Base-by-base conservation (phyloP, 2,797 vertebrate species). In the Poeciliopsis gracilis region DNA sequence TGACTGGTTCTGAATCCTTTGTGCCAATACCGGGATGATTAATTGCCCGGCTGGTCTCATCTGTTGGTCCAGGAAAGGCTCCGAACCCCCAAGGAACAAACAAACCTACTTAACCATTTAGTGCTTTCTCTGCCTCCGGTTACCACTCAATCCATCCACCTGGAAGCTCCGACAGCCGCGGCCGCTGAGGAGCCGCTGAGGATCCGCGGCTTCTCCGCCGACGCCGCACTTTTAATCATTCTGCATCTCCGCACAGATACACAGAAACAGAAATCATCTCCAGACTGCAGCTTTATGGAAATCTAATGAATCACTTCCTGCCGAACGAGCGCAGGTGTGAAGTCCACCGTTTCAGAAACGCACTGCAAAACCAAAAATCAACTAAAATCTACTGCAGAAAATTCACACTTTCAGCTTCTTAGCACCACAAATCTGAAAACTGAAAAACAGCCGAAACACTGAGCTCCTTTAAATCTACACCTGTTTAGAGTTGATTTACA, bases 71-170 rank as follows among this genome's bases (percentile, higher is more conserved):
- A 86, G 88, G 82, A 91, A 81, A 82, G 85, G 75, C 81, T 83
- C 76, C 69, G 73, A 88, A 85, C 77, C 88, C 88, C 92, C 28
- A 5, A 84, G 90, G 90, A 92, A 79, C 87, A 91, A 94, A 93
- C 92, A 91, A 92, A 92, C 91, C 92, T 86, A 85, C 91, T 92
- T 92, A 91, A 91, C 90, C 88, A 85, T 93, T 92, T 93, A 92
- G 91, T 85, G 88, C 84, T 91, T 78, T 73, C 86, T 84, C 75
- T 84, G 87, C 88, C 87, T 91, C 88, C 49, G 86, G 90, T 90
- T 85, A 82, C 83, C 59, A 85, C 90, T 91, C 90, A 85, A 79
- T 92, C 90, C 86, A 80, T 87, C 87, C 90, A 91, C 90, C 87
- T 90, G 89, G 90, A 91, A 90, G 49, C 78, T 80, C 86, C 86